Conservation (phyloP, 2,888 invertebrate genomes). For the Andrena chrysosceles region DNA sequence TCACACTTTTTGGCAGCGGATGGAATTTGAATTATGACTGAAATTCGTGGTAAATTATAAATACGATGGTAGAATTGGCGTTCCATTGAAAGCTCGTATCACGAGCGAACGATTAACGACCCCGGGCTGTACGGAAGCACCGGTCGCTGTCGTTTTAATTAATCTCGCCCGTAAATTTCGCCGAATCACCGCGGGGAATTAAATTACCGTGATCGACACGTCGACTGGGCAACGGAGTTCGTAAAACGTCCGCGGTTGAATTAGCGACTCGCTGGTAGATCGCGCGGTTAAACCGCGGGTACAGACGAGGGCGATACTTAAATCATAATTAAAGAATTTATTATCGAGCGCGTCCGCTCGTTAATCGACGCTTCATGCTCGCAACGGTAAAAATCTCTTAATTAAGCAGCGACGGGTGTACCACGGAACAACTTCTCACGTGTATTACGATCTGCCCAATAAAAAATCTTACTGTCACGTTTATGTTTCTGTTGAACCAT, state of each 20-base stretch:
- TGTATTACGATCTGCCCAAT: no score
- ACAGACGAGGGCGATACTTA: constrained; percentile 41
- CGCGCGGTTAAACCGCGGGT: neutral
- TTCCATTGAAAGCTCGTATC: no score
- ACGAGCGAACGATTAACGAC: constrained; percentile 5
- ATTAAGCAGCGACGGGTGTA: constrained; percentile 42
- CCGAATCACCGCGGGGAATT: constrained; percentile 28
- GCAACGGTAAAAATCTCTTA: constrained; percentile 46
- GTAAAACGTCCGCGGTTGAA: constrained; percentile 29
- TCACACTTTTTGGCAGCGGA: no score
- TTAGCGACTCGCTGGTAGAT: constrained; percentile 5
- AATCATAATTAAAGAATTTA: constrained; percentile 59
- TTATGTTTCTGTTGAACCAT: no score
- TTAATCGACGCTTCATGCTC: constrained; percentile 18
- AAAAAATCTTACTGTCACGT: no score
- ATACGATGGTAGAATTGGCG: no score
- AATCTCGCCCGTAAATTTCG: constrained; percentile 17
- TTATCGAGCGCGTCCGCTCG: neutral
- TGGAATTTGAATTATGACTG: no score
- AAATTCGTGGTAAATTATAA: no score
- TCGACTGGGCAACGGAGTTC: neutral
- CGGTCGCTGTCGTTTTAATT: constrained; percentile 19
- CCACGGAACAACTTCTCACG: constrained; percentile 30
- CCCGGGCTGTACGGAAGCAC: neutral
- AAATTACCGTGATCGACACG: constrained; percentile 31